phyloP scores from a whole-genome alignment of 2,113 vertebrate genomes.

The Circaetus cinerascens region DNA sequence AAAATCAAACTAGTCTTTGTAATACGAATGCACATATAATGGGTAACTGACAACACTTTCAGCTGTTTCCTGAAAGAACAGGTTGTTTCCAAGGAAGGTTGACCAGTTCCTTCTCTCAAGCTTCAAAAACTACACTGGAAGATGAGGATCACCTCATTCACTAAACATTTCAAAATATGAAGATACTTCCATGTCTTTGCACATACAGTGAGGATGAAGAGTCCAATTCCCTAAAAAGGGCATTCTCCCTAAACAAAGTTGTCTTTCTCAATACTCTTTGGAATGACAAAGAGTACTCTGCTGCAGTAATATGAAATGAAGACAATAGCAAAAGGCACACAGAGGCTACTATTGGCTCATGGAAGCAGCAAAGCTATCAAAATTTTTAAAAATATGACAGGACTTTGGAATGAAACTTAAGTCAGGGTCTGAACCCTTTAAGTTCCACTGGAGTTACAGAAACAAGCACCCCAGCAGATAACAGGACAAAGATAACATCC shows the following conservation, averaged over 20 bases:
- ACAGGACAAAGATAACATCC: neutral
- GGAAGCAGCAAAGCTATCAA: neutral
- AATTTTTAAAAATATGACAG: neutral
- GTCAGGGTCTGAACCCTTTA: neutral
- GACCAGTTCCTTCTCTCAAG: neutral
- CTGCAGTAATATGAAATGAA: neutral
- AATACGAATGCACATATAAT: neutral
- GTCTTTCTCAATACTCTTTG: neutral
- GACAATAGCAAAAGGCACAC: neutral
- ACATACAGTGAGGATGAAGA: neutral
- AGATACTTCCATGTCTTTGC: neutral
- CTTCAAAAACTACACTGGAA: neutral
- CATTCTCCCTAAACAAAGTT: neutral
- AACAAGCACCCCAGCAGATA: neutral
- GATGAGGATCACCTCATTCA: neutral
- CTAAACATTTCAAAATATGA: neutral
- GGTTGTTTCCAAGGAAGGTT: neutral
- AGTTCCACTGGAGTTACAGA: neutral
- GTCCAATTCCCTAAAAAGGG: neutral
- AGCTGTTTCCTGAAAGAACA: neutral
- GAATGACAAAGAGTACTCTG: neutral
- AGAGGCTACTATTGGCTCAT: neutral
- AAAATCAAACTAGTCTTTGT: neutral
- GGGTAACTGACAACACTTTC: neutral
- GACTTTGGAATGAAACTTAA: neutral